Percentiles rank a stretch among this genome's conserved stretches.
Conservation (phyloP, 2,888 invertebrate genomes). For the Acanthococcus lagerstroemiae region DNA sequence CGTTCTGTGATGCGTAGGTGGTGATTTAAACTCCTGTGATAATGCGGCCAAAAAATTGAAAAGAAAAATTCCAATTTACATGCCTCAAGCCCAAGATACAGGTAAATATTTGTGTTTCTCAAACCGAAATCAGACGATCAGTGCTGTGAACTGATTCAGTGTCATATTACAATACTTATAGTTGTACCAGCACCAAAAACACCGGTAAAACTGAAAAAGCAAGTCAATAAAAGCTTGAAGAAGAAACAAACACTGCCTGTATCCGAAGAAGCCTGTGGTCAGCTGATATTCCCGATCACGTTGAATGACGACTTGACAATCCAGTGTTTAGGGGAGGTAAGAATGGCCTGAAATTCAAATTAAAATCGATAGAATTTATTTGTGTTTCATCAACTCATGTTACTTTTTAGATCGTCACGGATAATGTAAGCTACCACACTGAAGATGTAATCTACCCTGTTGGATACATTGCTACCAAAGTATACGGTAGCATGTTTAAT, state of each 20-base stretch:
- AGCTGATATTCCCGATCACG: conserved; percentile 61
- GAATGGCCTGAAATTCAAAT: not conserved
- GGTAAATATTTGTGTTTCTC: no score
- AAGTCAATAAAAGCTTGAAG: not conserved
- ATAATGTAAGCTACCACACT: conserved; percentile 57
- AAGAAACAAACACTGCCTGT: conserved; percentile 21
- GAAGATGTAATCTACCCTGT: conserved; percentile 64
- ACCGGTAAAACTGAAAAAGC: conserved; percentile 10
- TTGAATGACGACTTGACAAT: conserved; percentile 59
- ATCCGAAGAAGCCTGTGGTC: conserved; percentile 42
- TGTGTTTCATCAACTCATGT: not conserved
- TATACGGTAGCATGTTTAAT: conserved; percentile 61
- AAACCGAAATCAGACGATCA: not conserved
- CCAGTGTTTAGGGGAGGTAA: conserved; percentile 62
- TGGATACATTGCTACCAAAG: conserved; percentile 64
- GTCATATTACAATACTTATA: not conserved
- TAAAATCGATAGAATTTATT: not conserved
- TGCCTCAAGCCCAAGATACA: no score
- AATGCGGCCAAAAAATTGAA: not conserved
- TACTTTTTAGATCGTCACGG: conserved; percentile 48
- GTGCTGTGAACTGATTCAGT: not conserved
- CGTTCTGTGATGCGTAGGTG: not conserved
- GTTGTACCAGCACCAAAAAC: not conserved
- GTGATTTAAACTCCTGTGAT: not conserved
- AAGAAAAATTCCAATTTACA: not conserved